Conservation (phyloP, 2,888 invertebrate species). For the Sycophila texana region DNA sequence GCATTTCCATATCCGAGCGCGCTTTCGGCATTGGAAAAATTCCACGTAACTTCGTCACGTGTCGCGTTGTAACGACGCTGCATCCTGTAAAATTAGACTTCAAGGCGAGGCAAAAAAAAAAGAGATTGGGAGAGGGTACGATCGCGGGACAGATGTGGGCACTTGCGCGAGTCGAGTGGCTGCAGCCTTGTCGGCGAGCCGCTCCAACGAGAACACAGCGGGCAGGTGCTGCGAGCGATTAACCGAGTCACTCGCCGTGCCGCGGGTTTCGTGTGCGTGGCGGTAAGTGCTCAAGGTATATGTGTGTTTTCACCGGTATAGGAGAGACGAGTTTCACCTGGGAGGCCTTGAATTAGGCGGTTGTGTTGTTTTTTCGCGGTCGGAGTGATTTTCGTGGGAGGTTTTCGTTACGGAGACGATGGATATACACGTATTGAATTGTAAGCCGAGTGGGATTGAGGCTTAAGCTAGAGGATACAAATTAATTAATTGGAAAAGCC, state of each 20-base stretch:
- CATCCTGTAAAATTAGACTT: slow-evolving; percentile 25
- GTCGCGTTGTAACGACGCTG: not conserved
- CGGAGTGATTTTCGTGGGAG: not conserved
- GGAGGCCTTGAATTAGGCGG: slow-evolving; percentile 6
- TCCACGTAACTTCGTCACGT: not conserved
- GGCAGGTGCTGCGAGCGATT: slow-evolving; percentile 35
- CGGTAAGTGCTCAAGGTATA: not conserved
- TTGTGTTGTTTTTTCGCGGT: not conserved
- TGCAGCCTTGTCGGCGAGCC: not conserved
- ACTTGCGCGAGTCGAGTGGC: not conserved
- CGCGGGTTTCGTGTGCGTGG: not conserved
- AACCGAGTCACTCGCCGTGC: slow-evolving; percentile 34
- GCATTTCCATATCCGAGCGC: not conserved
- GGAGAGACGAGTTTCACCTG: not conserved
- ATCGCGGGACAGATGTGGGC: not conserved
- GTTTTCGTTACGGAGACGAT: not conserved
- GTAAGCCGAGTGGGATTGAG: too few species aligned
- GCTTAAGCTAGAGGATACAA: too few species aligned
- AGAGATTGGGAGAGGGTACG: not conserved
- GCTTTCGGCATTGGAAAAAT: not conserved
- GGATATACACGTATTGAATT: too few species aligned
- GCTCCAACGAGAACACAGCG: not conserved
- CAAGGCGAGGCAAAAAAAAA: slow-evolving; percentile 2
- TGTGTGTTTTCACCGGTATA: not conserved
- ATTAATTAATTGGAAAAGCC: too few species aligned